phyloP scores from a whole-genome alignment of 1,140 invertebrate species.

The Anagrus nilaparvatae region DNA sequence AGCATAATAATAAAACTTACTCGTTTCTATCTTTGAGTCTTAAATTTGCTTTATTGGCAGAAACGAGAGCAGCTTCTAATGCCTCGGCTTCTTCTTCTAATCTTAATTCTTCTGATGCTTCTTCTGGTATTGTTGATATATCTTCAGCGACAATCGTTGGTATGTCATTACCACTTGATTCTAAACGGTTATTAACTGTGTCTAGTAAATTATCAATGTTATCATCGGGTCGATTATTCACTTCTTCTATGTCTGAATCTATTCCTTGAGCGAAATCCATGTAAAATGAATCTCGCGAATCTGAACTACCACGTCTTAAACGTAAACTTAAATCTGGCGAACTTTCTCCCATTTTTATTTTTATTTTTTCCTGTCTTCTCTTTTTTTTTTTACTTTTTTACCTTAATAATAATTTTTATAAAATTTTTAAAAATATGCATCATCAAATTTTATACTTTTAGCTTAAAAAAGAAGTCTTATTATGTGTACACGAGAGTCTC shows the following conservation, averaged over 20 bases:
- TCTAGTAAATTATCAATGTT: constrained; percentile 32
- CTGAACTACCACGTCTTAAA: constrained; percentile 68
- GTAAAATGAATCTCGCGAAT: constrained; percentile 77
- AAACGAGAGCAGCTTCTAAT: constrained; percentile 23
- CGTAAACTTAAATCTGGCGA: constrained; percentile 75
- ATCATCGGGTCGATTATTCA: constrained; percentile 46
- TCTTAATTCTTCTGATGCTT: constrained; percentile 36
- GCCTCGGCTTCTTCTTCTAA: constrained; percentile 34
- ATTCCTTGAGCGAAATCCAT: constrained; percentile 80
- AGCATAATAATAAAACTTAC: too few species aligned
- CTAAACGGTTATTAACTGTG: constrained; percentile 25
- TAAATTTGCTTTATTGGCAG: constrained; percentile 18
- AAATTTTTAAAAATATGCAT: too few species aligned
- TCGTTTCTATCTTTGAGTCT: too few species aligned
- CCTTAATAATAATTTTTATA: too few species aligned
- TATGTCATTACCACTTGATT: constrained; percentile 32
- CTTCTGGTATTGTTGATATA: constrained; percentile 39
- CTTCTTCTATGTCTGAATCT: constrained; percentile 79
- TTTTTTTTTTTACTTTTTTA: constrained; percentile 3
- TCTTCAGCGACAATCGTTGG: constrained; percentile 30
- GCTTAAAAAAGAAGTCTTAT: too few species aligned
- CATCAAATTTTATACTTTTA: too few species aligned
- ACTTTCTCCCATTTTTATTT: constrained; percentile 58
- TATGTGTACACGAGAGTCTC: too few species aligned
- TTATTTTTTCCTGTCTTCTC: constrained; percentile 10